Evolutionary conservation across 2,797 vertebrate species (phyloP).

Genomic region (Tamandua tetradactyla): DNA sequence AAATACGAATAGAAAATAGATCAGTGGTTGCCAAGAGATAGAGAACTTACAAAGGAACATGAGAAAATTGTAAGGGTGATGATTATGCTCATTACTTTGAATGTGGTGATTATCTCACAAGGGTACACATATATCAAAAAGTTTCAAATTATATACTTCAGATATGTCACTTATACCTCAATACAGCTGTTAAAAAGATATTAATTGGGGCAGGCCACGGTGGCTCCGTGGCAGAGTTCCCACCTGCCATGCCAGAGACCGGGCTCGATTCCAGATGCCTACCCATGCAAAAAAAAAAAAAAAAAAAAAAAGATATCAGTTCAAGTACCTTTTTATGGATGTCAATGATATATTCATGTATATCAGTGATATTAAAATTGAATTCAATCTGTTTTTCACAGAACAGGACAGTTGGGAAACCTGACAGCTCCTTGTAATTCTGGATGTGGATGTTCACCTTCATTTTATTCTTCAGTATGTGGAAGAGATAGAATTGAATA

Average conservation of each 20-base stretch:
- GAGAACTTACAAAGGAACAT: background rate
- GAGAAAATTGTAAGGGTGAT: background rate
- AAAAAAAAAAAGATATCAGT: too few relatives aligned
- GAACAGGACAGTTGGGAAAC: constrained; percentile 58
- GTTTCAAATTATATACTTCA: background rate
- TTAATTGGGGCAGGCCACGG: too few relatives aligned
- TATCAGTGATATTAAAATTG: background rate
- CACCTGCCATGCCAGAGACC: too few relatives aligned
- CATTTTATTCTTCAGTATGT: constrained; percentile 51
- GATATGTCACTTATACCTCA: background rate
- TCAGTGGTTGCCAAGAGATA: background rate
- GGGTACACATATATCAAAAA: background rate
- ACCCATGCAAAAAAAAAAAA: too few relatives aligned
- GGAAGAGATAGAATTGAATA: constrained; percentile 71
- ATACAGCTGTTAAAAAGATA: background rate
- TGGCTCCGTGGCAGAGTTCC: too few relatives aligned
- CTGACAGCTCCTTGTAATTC: constrained; percentile 69
- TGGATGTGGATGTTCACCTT: constrained; percentile 40
- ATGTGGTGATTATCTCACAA: background rate
- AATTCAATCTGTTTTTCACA: constrained; percentile 17
- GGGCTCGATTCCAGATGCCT: too few relatives aligned
- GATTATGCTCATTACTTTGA: background rate
- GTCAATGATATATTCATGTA: background rate
- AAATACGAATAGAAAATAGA: background rate
- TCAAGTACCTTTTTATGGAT: background rate